Evolutionary conservation across 2,888 invertebrate species (phyloP).

Genomic region (Synanthedon vespiformis): DNA sequence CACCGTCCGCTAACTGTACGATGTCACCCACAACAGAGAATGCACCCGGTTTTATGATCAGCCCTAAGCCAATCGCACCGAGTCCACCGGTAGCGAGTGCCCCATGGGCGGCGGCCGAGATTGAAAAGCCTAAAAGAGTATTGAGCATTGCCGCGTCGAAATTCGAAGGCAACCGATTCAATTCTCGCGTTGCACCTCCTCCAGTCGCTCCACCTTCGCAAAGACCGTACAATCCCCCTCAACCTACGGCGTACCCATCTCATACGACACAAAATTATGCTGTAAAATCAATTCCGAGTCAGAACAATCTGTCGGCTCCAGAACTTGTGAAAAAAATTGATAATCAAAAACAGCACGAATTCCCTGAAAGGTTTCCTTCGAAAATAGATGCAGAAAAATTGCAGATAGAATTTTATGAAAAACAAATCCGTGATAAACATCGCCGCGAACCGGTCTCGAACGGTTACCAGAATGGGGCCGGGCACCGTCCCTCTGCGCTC

Average conservation of each 20-base stretch:
- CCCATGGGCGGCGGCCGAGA: slow-evolving; percentile 61
- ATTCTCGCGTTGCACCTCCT: slow-evolving; percentile 7
- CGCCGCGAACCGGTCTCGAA: slow-evolving; percentile 28
- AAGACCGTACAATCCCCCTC: slow-evolving; percentile 11
- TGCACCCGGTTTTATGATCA: slow-evolving; percentile 6
- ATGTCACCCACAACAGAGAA: slow-evolving; percentile 35
- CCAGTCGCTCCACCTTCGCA: slow-evolving; percentile 8
- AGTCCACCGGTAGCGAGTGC: slow-evolving; percentile 19
- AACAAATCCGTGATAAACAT: slow-evolving; percentile 51
- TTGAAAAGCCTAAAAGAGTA: slow-evolving; percentile 54
- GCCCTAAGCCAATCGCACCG: slow-evolving; percentile 19
- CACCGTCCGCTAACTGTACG: slow-evolving; percentile 39
- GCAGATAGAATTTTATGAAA: slow-evolving; percentile 65
- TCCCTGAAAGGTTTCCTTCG: slow-evolving; percentile 11
- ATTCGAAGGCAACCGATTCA: slow-evolving; percentile 52
- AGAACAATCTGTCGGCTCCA: slow-evolving; percentile 53
- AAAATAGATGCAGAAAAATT: slow-evolving; percentile 51
- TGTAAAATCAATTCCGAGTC: slow-evolving; percentile 45
- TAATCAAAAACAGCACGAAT: slow-evolving; percentile 4
- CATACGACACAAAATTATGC: slow-evolving; percentile 22
- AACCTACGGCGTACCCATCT: slow-evolving; percentile 23
- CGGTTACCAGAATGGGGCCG: slow-evolving; percentile 19
- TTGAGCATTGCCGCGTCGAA: slow-evolving; percentile 65
- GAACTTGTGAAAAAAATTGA: slow-evolving; percentile 43
- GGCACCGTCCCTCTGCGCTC: slow-evolving; percentile 18